Evolutionary conservation across 2,888 invertebrate species (phyloP).

Genomic region (Saturnia japonica): DNA sequence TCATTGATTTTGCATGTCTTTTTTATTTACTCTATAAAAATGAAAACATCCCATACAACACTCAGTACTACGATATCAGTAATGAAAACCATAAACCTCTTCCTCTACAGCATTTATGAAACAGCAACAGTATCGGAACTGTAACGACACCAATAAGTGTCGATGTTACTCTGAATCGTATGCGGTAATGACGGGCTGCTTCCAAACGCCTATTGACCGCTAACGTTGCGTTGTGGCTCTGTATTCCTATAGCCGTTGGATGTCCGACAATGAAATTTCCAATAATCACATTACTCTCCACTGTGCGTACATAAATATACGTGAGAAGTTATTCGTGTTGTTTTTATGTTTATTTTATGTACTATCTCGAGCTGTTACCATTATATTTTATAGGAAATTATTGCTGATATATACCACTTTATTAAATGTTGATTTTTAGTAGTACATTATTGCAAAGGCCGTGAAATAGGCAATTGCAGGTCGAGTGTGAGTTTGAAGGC

Average conservation of each 20-base stretch:
- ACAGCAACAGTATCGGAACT: conserved; percentile 25
- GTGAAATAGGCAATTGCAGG: too few relatives aligned
- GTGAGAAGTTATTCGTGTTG: conserved; percentile 22
- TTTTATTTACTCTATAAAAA: neutral
- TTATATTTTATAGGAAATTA: neutral
- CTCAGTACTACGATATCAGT: neutral
- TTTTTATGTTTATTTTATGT: neutral
- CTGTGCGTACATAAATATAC: conserved; percentile 37
- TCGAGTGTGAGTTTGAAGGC: too few relatives aligned
- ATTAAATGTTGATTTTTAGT: too few relatives aligned
- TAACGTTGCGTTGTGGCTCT: conserved; percentile 51
- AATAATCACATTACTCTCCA: conserved; percentile 52
- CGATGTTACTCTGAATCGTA: conserved; percentile 48
- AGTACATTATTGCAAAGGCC: too few relatives aligned
- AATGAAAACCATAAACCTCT: conserved; percentile 17
- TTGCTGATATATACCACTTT: too few relatives aligned
- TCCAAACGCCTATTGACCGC: conserved; percentile 56
- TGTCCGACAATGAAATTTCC: conserved; percentile 50
- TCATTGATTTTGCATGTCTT: neutral
- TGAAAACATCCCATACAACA: neutral
- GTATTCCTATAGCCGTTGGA: conserved; percentile 41
- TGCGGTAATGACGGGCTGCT: conserved; percentile 45
- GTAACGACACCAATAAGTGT: conserved; percentile 44
- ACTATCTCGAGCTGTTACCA: neutral
- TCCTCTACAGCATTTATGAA: conserved; percentile 12